These are phyloP conservation scores for Phaonia tiefii DNA, from an alignment of 2,888 invertebrate genomes.

Conservation along the genomic window DNA sequence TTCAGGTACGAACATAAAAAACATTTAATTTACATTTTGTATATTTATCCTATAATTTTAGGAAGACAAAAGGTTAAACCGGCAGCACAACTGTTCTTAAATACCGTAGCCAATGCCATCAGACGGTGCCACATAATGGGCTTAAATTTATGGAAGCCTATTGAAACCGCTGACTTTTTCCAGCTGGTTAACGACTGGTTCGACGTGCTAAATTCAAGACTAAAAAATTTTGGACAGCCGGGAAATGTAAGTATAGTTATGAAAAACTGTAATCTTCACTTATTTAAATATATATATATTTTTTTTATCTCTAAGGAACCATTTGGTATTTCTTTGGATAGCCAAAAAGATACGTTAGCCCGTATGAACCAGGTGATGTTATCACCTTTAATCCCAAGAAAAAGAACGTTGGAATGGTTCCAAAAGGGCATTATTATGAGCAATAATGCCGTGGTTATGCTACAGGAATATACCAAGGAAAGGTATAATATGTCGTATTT, in stretches of 20 bases:
- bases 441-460: neutral
- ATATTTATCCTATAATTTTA: too few relatives aligned
- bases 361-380: slow-evolving; percentile 37
- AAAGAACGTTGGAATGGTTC: slow-evolving; percentile 10
- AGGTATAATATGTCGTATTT: slow-evolving; percentile 34
- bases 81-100: too few relatives aligned
- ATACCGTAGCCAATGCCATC: slow-evolving; percentile 43
- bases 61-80: neutral
- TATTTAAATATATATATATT: neutral
- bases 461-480: neutral
- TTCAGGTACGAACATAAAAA: too few relatives aligned
- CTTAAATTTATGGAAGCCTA: slow-evolving; percentile 51
- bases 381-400: slow-evolving; percentile 22
- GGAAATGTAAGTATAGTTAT: slow-evolving; percentile 29
- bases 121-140: slow-evolving; percentile 35
- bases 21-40: too few relatives aligned
- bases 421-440: slow-evolving; percentile 34
- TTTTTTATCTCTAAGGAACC: slow-evolving; percentile 27
- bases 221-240: slow-evolving; percentile 14
- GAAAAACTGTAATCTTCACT: neutral
- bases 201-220: slow-evolving; percentile 29
- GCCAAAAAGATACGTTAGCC: slow-evolving; percentile 11
- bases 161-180: slow-evolving; percentile 32
- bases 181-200: slow-evolving; percentile 66
- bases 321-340: neutral